A percentile compares a stretch with the other conserved stretches of the same genome.
Conservation (phyloP, 2,888 invertebrate species). For the Noctua pronuba region DNA sequence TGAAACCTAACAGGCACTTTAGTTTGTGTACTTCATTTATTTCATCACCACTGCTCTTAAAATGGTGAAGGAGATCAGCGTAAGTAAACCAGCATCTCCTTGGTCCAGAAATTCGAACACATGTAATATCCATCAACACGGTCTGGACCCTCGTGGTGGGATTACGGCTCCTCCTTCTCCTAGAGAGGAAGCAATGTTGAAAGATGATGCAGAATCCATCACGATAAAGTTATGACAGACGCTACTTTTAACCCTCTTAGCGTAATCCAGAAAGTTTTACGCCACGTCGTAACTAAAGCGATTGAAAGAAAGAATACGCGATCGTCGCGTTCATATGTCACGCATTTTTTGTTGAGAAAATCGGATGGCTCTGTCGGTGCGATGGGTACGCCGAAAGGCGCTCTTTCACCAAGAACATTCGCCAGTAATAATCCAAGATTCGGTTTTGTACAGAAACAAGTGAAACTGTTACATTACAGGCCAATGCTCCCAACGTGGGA, state of each 20-base stretch:
- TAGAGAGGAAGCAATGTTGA: not conserved
- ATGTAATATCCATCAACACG: no score
- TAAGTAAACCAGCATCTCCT: not conserved
- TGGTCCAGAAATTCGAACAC: no score
- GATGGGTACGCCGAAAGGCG: not conserved
- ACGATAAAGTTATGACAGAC: not conserved
- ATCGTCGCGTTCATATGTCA: not conserved
- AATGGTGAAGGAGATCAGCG: not conserved
- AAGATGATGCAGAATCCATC: not conserved
- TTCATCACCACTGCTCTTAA: not conserved
- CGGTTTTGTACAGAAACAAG: not conserved
- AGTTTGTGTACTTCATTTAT: not conserved
- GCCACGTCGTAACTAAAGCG: not conserved
- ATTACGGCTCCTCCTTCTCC: not conserved
- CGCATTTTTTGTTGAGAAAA: not conserved
- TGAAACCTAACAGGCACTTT: not conserved
- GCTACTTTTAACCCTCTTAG: not conserved
- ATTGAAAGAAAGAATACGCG: not conserved
- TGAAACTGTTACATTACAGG: not conserved
- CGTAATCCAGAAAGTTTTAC: not conserved
- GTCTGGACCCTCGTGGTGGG: no score
- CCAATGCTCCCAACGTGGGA: not conserved
- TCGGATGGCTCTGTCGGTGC: no score
- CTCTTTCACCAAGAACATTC: not conserved
- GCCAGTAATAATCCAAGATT: not conserved